Conservation (phyloP, 2,113 vertebrate species). For the Zosterops lateralis region DNA sequence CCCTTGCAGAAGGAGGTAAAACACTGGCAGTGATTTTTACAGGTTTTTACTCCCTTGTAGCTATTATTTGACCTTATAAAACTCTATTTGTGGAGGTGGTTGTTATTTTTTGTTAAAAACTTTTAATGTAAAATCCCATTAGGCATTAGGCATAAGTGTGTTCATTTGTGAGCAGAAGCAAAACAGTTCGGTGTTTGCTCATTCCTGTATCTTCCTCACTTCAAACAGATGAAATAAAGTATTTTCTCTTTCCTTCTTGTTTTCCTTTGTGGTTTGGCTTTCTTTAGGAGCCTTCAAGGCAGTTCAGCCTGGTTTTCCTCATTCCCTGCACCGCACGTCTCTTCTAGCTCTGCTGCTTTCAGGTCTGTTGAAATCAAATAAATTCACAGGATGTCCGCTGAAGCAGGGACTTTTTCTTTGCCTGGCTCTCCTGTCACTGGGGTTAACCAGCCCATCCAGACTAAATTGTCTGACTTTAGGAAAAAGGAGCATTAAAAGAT, state of each 20-base stretch:
- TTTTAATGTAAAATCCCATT: constrained; percentile 67
- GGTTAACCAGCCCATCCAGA: not conserved
- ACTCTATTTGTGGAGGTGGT: constrained; percentile 52
- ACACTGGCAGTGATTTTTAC: not conserved
- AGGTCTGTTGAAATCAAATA: constrained; percentile 18
- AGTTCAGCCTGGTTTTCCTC: not conserved
- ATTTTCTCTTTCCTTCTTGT: not conserved
- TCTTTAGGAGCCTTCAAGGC: constrained; percentile 4
- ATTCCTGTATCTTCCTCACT: constrained; percentile 6
- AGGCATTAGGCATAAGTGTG: constrained; percentile 36
- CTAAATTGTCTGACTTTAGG: not conserved
- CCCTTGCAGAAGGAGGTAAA: not conserved
- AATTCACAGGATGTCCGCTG: not conserved
- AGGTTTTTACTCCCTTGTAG: not conserved
- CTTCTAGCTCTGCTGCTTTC: constrained; percentile 14
- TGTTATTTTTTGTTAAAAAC: constrained; percentile 55
- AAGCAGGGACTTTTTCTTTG: not conserved
- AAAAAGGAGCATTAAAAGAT: not conserved
- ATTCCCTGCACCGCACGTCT: not conserved
- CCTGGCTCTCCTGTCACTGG: not conserved
- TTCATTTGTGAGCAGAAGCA: constrained; percentile 38
- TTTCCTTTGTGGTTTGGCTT: constrained; percentile 29
- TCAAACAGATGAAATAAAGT: constrained; percentile 50
- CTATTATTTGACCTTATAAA: constrained; percentile 57
- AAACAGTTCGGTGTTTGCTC: constrained; percentile 28